Conservation (phyloP, 2,888 invertebrate species). For the Chalcis sispes region DNA sequence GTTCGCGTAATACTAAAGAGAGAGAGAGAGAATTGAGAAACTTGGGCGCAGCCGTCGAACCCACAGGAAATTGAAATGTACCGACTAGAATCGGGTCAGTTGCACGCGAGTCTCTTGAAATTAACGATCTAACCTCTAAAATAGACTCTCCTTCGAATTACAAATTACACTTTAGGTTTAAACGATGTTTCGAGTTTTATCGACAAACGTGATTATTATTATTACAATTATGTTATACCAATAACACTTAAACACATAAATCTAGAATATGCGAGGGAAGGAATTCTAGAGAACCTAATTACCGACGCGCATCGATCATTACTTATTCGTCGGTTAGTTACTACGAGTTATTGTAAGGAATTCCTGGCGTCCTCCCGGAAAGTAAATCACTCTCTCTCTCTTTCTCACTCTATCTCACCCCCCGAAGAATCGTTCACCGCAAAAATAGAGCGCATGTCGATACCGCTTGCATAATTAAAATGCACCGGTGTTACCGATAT, state of each 20-base stretch:
- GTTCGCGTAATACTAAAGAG: no score
- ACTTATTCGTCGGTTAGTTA: not conserved
- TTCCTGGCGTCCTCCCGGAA: not conserved
- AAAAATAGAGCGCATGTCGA: constrained; percentile 42
- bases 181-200: no score
- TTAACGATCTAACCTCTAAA: constrained; percentile 28
- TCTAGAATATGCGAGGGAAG: not conserved
- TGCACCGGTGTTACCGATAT: no score
- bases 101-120: not conserved
- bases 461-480: not conserved
- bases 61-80: constrained; percentile 24
- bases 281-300: not conserved
- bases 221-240: no score
- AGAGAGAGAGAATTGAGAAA: no score
- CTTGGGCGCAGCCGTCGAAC: not conserved
- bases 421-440: constrained; percentile 21
- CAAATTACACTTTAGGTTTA: not conserved
- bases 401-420: no score
- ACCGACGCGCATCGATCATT: constrained; percentile 27
- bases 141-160: not conserved
- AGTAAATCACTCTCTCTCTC: no score
- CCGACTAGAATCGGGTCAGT: constrained; percentile 26
- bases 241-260: no score
- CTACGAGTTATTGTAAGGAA: constrained; percentile 37
- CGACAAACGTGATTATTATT: no score